Conservation (phyloP, 2,797 vertebrate species). For the Scyliorhinus canicula region DNA sequence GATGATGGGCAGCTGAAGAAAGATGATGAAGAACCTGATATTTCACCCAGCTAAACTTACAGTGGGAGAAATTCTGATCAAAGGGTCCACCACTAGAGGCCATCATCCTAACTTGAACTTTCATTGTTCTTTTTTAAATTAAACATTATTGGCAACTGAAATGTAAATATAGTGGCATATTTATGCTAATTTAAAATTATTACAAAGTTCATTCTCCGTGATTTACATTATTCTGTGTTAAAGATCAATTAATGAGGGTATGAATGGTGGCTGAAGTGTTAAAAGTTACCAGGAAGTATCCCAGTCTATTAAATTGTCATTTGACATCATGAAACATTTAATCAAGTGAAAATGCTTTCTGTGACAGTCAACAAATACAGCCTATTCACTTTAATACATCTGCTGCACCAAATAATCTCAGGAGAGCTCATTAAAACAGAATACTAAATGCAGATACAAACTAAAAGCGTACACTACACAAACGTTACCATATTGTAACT, state of each 20-base stretch:
- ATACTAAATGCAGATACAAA: background rate
- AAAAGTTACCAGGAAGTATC: background rate
- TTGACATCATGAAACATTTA: constrained; percentile 16
- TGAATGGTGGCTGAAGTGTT: background rate
- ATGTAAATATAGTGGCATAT: background rate
- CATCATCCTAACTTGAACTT: background rate
- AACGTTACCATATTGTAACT: too few species aligned
- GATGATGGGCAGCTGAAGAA: background rate
- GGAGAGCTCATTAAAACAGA: constrained; percentile 29
- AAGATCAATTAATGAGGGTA: constrained; percentile 11
- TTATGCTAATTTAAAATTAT: constrained; percentile 26
- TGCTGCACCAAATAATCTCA: background rate
- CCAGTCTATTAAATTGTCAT: background rate
- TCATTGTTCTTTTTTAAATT: background rate
- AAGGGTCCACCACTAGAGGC: background rate
- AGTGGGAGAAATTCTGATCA: background rate
- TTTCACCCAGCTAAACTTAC: background rate
- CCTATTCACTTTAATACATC: background rate
- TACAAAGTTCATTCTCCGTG: background rate
- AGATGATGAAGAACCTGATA: background rate
- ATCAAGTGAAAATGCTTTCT: constrained; percentile 16
- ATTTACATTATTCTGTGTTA: constrained; percentile 3
- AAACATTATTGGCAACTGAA: background rate
- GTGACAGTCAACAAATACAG: background rate
- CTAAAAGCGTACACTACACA: background rate